Percentiles rank a stretch among this genome's conserved stretches.
Conservation (phyloP, 1,140 invertebrate species). For the Drosophila willistoni region DNA sequence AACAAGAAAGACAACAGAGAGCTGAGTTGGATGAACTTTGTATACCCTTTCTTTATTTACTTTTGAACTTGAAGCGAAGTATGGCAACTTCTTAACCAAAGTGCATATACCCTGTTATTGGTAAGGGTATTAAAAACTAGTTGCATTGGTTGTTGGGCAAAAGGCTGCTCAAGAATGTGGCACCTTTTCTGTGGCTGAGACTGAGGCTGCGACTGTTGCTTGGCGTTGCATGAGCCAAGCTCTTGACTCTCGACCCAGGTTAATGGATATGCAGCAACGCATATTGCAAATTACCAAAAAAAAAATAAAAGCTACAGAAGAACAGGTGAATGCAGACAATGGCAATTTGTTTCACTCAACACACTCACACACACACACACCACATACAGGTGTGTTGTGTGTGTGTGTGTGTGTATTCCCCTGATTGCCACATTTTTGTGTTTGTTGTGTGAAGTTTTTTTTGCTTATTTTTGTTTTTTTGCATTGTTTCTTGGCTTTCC, state of each 20-base stretch:
- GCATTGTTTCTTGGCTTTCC: slow-evolving; percentile 13
- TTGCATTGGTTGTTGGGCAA: slow-evolving; percentile 5
- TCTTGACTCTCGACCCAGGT: slow-evolving; percentile 41
- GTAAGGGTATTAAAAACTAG: slow-evolving; percentile 27
- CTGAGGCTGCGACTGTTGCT: slow-evolving; percentile 16
- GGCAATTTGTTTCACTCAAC: slow-evolving; percentile 23
- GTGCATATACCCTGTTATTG: neutral
- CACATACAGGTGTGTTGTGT: neutral
- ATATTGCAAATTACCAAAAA: slow-evolving; percentile 60
- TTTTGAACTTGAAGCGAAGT: no score
- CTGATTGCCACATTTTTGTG: slow-evolving; percentile 26
- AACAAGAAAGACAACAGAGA: slow-evolving; percentile 5
- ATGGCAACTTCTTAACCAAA: no score
- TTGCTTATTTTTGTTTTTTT: neutral
- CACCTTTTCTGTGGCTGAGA: slow-evolving; percentile 57
- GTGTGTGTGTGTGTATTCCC: slow-evolving; percentile 6
- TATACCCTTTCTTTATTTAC: neutral
- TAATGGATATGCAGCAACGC: slow-evolving; percentile 71
- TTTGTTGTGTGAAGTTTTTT: slow-evolving; percentile 10
- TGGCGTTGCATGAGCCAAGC: slow-evolving; percentile 18
- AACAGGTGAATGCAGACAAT: slow-evolving; percentile 27
- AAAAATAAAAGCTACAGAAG: neutral
- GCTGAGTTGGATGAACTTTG: neutral
- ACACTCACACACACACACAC: slow-evolving; percentile 25
- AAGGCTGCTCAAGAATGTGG: slow-evolving; percentile 58